These are phyloP conservation scores for Amiota mariae DNA, from an alignment of 2,888 invertebrate genomes.

Conservation along the genomic window DNA sequence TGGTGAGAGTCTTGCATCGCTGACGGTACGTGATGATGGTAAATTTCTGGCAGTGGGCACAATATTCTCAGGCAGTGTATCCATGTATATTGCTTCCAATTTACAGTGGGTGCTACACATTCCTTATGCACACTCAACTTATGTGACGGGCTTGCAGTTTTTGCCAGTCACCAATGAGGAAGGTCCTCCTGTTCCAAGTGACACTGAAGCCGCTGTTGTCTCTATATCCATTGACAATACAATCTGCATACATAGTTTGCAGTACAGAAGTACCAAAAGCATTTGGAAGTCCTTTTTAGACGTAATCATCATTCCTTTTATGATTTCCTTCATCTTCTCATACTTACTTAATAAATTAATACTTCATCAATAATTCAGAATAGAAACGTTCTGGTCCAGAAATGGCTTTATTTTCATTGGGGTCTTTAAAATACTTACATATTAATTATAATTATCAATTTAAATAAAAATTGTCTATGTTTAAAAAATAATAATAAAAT, in stretches of 20 bases:
- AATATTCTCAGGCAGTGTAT: slow-evolving; percentile 93
- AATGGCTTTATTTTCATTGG: too few species aligned
- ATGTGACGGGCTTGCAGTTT: slow-evolving; percentile 97
- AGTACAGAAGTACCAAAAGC: slow-evolving; percentile 85
- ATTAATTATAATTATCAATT: too few species aligned
- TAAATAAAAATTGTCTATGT: too few species aligned
- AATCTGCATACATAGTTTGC: slow-evolving; percentile 90
- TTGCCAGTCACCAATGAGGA: slow-evolving; percentile 82
- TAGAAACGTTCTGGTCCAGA: too few species aligned
- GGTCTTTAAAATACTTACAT: too few species aligned
- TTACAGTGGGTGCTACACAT: slow-evolving; percentile 91
- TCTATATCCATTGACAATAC: slow-evolving; percentile 97
- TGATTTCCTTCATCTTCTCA: too few species aligned
- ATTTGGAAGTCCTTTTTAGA: too few species aligned
- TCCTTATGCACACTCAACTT: slow-evolving; percentile 92
- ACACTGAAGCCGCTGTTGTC: slow-evolving; percentile 89
- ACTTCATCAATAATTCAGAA: too few species aligned
- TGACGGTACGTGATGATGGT: slow-evolving; percentile 93
- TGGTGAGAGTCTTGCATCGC: slow-evolving; percentile 85
- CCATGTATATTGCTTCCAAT: slow-evolving; percentile 92
- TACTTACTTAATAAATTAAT: too few species aligned
- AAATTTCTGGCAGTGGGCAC: slow-evolving; percentile 93
- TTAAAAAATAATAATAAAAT: too few species aligned
- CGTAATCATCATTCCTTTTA: too few species aligned
- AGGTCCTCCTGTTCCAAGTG: slow-evolving; percentile 82